A percentile compares a stretch with the other conserved stretches of the same genome.
Conservation (phyloP, 1,140 invertebrate genomes). For the Liolophura sinensis region DNA sequence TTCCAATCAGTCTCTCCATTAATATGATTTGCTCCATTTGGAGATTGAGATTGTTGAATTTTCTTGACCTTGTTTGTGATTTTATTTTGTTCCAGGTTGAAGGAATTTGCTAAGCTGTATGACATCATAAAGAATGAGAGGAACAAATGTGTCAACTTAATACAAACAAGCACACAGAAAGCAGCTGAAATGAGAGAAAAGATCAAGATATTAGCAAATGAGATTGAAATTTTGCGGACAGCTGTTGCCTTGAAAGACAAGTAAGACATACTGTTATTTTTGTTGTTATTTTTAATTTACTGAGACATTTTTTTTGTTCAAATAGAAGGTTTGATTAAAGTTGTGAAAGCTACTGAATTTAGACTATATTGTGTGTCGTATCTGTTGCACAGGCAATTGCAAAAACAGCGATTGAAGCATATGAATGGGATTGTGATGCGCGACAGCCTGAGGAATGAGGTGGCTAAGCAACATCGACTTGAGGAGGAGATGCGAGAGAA, state of each 20-base stretch:
- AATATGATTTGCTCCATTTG: too few species aligned
- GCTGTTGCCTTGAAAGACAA: slow-evolving; percentile 57
- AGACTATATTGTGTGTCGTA: neutral
- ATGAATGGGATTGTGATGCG: slow-evolving; percentile 54
- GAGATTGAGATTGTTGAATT: too few species aligned
- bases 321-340: neutral
- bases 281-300: too few species aligned
- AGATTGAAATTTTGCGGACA: slow-evolving; percentile 59
- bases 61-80: neutral
- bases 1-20: too few species aligned
- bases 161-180: slow-evolving; percentile 58
- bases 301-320: neutral
- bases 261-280: slow-evolving; percentile 24
- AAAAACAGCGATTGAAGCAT: slow-evolving; percentile 52
- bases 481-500: slow-evolving; percentile 54
- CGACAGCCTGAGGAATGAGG: slow-evolving; percentile 55
- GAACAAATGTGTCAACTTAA: slow-evolving; percentile 60
- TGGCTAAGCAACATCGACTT: slow-evolving; percentile 53
- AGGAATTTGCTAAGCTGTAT: slow-evolving; percentile 58
- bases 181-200: slow-evolving; percentile 60
- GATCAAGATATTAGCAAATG: slow-evolving; percentile 59
- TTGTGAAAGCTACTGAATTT: too few species aligned
- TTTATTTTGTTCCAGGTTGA: slow-evolving; percentile 38
- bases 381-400: slow-evolving; percentile 38
- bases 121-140: slow-evolving; percentile 60